These are phyloP conservation scores for Riparia riparia DNA, from an alignment of 2,113 vertebrate genomes.

Conservation along the genomic window DNA sequence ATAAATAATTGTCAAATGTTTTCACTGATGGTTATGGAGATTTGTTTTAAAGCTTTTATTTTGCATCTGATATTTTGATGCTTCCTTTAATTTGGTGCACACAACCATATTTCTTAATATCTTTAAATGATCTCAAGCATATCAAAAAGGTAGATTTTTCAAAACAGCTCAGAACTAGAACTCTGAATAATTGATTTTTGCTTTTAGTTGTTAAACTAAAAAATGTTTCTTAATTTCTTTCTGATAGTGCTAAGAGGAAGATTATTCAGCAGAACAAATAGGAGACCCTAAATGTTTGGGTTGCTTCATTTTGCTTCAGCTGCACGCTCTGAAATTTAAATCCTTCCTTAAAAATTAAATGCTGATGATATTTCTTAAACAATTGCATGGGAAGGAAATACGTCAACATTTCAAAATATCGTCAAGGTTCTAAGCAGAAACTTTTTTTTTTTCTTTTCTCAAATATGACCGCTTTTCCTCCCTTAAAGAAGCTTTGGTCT, in stretches of 20 bases:
- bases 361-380: background rate
- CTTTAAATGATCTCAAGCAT: slow-evolving; percentile 25
- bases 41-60: slow-evolving; percentile 24
- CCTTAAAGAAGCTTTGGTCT: background rate
- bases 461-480: background rate
- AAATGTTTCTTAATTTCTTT: slow-evolving; percentile 42
- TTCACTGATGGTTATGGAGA: slow-evolving; percentile 16
- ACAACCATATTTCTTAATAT: background rate
- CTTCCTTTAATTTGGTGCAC: background rate
- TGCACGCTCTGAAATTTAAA: slow-evolving; percentile 15
- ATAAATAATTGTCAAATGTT: slow-evolving; percentile 8
- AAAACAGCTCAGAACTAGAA: background rate
- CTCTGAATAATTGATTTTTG: slow-evolving; percentile 41
- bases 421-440: background rate
- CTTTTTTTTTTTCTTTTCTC: background rate
- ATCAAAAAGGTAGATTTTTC: slow-evolving; percentile 45
- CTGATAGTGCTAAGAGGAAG: background rate
- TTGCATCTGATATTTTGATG: background rate
- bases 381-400: background rate
- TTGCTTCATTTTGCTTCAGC: slow-evolving; percentile 37
- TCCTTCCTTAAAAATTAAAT: background rate
- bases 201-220: slow-evolving; percentile 3
- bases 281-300: background rate
- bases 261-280: slow-evolving; percentile 50
- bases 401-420: background rate